A percentile compares a stretch with the other conserved stretches of the same genome.
These are phyloP conservation scores for Pinna nobilis DNA, from an alignment of 1,140 invertebrate species.

Conservation along the genomic window DNA sequence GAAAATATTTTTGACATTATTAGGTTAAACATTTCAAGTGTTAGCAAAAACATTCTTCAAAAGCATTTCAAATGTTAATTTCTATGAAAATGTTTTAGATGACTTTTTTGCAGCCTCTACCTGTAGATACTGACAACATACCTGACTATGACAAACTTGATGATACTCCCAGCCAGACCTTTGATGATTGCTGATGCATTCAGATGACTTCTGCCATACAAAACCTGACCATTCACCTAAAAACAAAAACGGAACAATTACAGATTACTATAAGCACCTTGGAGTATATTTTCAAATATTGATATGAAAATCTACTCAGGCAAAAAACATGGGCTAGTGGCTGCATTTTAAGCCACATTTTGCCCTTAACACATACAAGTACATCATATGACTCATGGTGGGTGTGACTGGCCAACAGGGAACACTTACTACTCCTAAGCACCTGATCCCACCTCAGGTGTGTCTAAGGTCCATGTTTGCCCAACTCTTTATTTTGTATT, in stretches of 20 bases:
- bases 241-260: constrained; percentile 65
- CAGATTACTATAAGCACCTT: no score
- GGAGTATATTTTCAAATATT: no score
- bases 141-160: constrained; percentile 93
- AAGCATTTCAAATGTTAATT: background rate
- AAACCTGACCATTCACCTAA: constrained; percentile 93
- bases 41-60: background rate
- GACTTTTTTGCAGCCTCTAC: background rate
- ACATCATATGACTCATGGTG: no score
- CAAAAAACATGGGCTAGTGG: no score
- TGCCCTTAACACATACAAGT: no score
- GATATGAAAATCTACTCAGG: no score
- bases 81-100: background rate
- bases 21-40: background rate
- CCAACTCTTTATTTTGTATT: no score
- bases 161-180: constrained; percentile 85
- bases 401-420: no score
- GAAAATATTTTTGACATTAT: background rate
- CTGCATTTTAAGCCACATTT: no score
- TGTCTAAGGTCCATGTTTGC: no score
- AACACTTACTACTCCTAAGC: no score
- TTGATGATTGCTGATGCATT: constrained; percentile 98
- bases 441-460: no score
- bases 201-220: constrained; percentile 95
- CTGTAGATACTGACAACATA: constrained; percentile 76